Conservation (phyloP, 2,797 vertebrate genomes). For the Vipera latastei region DNA sequence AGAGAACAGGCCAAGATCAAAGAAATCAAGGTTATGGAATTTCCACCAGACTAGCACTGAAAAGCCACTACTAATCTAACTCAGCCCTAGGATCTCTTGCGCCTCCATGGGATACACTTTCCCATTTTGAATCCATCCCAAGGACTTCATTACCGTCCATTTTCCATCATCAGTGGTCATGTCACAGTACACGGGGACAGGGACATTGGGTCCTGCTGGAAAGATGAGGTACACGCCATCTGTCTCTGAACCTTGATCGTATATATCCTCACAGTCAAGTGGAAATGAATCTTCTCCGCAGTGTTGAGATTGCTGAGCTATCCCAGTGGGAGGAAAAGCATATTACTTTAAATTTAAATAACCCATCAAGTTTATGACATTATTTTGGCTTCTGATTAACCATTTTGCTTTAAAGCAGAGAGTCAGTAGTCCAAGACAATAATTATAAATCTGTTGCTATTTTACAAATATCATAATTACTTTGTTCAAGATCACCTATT, state of each 20-base stretch:
- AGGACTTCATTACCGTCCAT: conserved; percentile 61
- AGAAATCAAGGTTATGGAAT: not conserved
- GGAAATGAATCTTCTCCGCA: conserved; percentile 48
- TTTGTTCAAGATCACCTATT: not conserved
- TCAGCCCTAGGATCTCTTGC: not conserved
- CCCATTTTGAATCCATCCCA: not conserved
- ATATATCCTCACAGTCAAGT: conserved; percentile 73
- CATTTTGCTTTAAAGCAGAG: not conserved
- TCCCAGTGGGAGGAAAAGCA: not conserved
- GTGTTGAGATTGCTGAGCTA: not conserved
- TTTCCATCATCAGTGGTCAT: conserved; percentile 71
- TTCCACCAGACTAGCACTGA: not conserved
- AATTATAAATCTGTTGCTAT: not conserved
- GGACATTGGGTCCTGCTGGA: conserved; percentile 68
- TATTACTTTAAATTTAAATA: not conserved
- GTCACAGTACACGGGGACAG: conserved; percentile 77
- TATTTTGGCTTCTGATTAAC: not conserved
- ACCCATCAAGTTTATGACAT: not conserved
- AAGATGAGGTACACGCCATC: conserved; percentile 73
- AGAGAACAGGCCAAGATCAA: not conserved
- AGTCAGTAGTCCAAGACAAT: not conserved
- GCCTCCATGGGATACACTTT: not conserved
- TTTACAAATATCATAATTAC: not conserved
- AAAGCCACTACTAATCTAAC: no score
- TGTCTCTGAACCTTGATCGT: conserved; percentile 60